These are phyloP conservation scores for Threskiornis aethiopicus DNA, from an alignment of 2,797 vertebrate genomes.

Conservation along the genomic window DNA sequence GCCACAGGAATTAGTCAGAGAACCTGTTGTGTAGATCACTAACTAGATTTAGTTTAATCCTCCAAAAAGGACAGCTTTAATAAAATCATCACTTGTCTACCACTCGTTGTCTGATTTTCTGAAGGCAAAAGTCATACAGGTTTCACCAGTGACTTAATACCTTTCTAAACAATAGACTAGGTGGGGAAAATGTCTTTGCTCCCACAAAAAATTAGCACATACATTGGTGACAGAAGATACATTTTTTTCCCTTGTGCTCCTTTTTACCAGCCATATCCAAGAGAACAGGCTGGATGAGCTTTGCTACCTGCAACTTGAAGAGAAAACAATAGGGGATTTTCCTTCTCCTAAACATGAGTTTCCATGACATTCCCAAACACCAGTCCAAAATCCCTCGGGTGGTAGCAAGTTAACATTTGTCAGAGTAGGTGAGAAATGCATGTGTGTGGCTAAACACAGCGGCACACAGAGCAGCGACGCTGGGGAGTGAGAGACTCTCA, in stretches of 20 bases:
- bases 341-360: not conserved
- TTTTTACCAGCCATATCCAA: not conserved
- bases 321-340: not conserved
- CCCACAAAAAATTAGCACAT: not conserved
- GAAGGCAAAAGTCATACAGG: not conserved
- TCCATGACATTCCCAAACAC: not conserved
- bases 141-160: not conserved
- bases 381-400: not conserved
- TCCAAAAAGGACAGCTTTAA: not conserved
- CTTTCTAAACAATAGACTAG: not conserved
- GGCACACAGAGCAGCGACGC: accelerated
- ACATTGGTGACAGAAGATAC: not conserved
- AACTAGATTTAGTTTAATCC: not conserved
- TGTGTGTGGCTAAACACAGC: not conserved
- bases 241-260: not conserved
- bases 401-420: not conserved
- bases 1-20: not conserved
- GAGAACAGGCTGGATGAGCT: not conserved
- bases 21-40: not conserved
- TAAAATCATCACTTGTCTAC: not conserved
- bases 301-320: not conserved
- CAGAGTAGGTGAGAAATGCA: not conserved
- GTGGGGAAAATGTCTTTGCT: not conserved
- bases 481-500: not conserved
- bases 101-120: not conserved